These are phyloP conservation scores for Psittacara wagleri DNA, from an alignment of 2,113 vertebrate genomes.

Conservation along the genomic window DNA sequence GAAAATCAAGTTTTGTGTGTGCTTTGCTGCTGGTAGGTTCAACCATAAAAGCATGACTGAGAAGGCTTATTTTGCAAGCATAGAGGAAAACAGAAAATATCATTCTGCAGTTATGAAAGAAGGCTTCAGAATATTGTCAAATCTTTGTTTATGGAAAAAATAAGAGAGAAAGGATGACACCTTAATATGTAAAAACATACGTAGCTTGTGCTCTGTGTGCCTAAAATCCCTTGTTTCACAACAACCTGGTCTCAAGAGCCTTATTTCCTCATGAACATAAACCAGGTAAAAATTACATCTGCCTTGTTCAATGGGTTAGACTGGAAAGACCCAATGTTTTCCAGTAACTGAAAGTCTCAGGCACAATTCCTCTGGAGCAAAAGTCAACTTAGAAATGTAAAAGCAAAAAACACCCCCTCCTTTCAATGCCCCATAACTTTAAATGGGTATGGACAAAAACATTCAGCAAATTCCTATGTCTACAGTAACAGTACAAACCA, in stretches of 20 bases:
- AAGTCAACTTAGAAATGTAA: background rate
- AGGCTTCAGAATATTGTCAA: background rate
- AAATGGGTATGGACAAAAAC: background rate
- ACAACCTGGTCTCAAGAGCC: background rate
- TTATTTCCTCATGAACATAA: background rate
- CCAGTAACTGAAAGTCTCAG: background rate
- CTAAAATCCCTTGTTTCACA: background rate
- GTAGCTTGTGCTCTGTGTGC: background rate
- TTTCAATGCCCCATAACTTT: background rate
- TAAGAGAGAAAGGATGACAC: background rate
- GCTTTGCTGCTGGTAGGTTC: background rate
- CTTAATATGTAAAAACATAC: background rate
- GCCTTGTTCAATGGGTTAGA: background rate
- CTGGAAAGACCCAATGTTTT: background rate
- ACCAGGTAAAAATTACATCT: background rate
- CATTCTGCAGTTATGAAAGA: background rate
- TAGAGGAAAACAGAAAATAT: background rate
- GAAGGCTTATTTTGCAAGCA: background rate
- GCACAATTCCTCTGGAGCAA: background rate
- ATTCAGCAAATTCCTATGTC: background rate
- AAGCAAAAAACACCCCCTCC: background rate
- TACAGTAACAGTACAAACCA: background rate
- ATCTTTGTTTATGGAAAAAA: background rate
- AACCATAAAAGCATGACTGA: background rate
- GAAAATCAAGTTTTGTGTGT: background rate